A percentile compares a stretch with the other conserved stretches of the same genome.
Evolutionary conservation across 2,888 invertebrate genomes (phyloP).

Genomic region (Pseudococcus longispinus): DNA sequence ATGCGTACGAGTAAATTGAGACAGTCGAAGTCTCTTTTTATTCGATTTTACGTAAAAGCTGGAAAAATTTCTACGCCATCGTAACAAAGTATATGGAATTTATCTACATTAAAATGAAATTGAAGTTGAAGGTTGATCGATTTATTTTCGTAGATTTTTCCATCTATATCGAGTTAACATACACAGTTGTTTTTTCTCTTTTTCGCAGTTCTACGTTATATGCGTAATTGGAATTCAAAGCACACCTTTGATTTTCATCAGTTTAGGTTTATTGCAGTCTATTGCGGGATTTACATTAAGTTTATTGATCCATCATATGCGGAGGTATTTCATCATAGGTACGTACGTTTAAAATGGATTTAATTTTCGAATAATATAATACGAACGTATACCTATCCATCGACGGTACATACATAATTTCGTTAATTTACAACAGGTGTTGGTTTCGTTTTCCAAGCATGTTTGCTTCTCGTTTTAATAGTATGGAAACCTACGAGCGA

Average conservation of each 20-base stretch:
- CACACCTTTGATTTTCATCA: slow-evolving; percentile 76
- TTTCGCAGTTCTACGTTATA: slow-evolving; percentile 77
- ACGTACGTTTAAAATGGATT: slow-evolving; percentile 60
- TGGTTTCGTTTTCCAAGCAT: slow-evolving; percentile 81
- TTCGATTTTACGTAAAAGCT: background rate
- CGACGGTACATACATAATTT: background rate
- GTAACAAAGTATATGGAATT: background rate
- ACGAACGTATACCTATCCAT: background rate
- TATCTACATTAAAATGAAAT: background rate
- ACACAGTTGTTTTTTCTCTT: background rate
- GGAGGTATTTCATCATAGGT: slow-evolving; percentile 77
- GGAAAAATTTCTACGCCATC: background rate
- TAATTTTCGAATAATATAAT: slow-evolving; percentile 29
- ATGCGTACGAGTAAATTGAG: no score
- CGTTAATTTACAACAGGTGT: slow-evolving; percentile 67
- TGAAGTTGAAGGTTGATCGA: background rate
- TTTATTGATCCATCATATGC: slow-evolving; percentile 78
- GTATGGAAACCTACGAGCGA: slow-evolving; percentile 83
- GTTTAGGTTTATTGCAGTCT: slow-evolving; percentile 77
- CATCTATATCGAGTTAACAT: background rate
- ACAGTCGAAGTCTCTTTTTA: no score
- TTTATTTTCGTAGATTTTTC: background rate
- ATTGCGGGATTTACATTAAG: slow-evolving; percentile 81
- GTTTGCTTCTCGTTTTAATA: slow-evolving; percentile 76
- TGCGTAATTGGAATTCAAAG: slow-evolving; percentile 80